phyloP scores from a whole-genome alignment of 2,888 invertebrate species.

The Dastarcus helophoroides region DNA sequence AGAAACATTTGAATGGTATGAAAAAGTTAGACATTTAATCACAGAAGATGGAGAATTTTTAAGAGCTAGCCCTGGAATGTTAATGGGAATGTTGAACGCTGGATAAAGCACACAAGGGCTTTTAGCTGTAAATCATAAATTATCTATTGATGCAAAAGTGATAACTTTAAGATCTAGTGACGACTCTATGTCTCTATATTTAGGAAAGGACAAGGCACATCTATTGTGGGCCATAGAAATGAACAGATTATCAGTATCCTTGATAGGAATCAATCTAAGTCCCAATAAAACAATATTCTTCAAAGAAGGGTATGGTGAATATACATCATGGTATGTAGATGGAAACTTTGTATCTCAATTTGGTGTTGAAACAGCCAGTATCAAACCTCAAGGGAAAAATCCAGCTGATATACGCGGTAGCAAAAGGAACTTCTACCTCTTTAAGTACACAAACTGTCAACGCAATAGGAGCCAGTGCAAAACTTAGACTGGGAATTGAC shows the following conservation, averaged over 20 bases:
- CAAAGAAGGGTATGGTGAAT: constrained; percentile 13
- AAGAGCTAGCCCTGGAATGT: constrained; percentile 16
- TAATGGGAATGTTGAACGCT: constrained; percentile 23
- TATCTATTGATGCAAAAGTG: constrained; percentile 7
- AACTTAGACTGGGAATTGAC: constrained; percentile 14
- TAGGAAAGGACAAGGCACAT: constrained; percentile 3
- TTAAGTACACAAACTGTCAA: constrained; percentile 14
- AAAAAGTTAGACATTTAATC: background rate
- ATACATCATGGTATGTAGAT: constrained; percentile 20
- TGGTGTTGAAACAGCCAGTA: constrained; percentile 15
- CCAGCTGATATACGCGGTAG: constrained; percentile 16
- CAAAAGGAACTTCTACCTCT: constrained; percentile 13
- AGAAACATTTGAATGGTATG: constrained; percentile 1
- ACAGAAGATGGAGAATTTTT: constrained; percentile 5
- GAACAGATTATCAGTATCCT: background rate
- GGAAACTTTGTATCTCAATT: constrained; percentile 16
- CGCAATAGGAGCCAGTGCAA: constrained; percentile 14
- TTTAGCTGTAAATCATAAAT: constrained; percentile 9
- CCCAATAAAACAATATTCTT: constrained; percentile 16
- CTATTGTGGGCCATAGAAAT: constrained; percentile 3
- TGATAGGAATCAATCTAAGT: constrained; percentile 15
- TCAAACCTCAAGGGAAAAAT: constrained; percentile 16
- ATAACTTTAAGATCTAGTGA: constrained; percentile 12
- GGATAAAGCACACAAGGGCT: constrained; percentile 17
- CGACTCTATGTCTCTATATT: constrained; percentile 13